Evolutionary conservation across 1,140 invertebrate genomes (phyloP), one percentile per base, ranked within the genome.

Genomic region (Matsumurasca onukii): DNA sequence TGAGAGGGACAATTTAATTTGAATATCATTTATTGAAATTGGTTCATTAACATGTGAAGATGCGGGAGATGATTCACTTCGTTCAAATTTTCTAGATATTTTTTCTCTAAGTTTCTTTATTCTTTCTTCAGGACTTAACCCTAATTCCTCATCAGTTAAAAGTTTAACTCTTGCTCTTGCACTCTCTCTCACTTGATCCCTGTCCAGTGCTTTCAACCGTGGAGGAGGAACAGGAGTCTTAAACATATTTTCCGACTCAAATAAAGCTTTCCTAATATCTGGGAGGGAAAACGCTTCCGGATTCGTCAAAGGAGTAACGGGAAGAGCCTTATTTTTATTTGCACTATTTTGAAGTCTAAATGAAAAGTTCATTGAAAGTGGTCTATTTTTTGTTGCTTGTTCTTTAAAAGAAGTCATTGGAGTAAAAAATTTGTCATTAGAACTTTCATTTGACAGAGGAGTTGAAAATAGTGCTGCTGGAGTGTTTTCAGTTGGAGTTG

Each of bases 121-220:
- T 73, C 86, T 86, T 69, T 90, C 86, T 71, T 89, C 87, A 0
- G 89, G 88, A 77, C 88, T 91, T 0, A 92, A 78, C 13, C 88
- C 88, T 2, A 91, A 75, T 74, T 91, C 88, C 69, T 88, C 84
- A 75, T 92, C 89, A 48, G 86, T 89, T 74, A 89, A 89, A 1
- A 90, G 77, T 63, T 86, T 83, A 0, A 87, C 89, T 34, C 89
- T 79, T 30, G 86, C 86, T 55, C 89, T 78, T 0, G 89, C 77
- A 74, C 22, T 87, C 80, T 75, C 88, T 85, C 63, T 88, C 86
- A 2, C 84, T 82, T 0, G 82, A 81, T 61, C 75, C 3, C 57
- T 39, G 25, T 68, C 67, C n/a, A 82, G 80, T 68, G 79, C 78
- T 67, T 81, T 82, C 0, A 75, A 67, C 67, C 81, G 75, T 27